Conservation (phyloP, 2,113 vertebrate genomes). For the Tachuris rubrigastra region DNA sequence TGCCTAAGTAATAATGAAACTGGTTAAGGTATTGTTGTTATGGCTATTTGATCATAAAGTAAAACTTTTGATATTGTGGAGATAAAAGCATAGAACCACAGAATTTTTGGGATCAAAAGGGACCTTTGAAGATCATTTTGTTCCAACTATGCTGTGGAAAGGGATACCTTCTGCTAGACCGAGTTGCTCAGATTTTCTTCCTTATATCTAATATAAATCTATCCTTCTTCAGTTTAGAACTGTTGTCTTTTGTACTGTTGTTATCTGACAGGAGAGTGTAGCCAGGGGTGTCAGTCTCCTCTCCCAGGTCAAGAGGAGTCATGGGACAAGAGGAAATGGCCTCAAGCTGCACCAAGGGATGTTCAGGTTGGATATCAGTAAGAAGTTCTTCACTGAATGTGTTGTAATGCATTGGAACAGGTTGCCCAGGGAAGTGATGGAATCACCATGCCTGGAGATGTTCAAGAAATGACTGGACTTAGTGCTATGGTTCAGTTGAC, state of each 20-base stretch:
- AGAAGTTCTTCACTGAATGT: not conserved
- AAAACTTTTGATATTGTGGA: not conserved
- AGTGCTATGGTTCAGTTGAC: not conserved
- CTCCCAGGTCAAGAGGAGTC: not conserved
- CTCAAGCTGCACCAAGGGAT: not conserved
- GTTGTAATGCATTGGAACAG: not conserved
- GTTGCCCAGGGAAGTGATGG: not conserved
- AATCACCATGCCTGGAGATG: not conserved
- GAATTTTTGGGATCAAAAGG: not conserved
- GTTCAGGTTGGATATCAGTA: not conserved
- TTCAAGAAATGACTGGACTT: not conserved
- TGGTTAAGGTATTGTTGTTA: not conserved
- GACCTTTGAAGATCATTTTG: not conserved
- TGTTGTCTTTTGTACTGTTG: not conserved
- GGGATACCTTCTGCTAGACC: not conserved
- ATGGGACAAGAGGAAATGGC: not conserved
- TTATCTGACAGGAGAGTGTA: not conserved
- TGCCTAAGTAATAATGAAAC: not conserved
- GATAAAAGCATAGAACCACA: not conserved
- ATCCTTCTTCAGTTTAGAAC: not conserved
- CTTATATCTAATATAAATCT: not conserved
- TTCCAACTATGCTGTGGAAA: not conserved
- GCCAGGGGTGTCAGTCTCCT: not conserved
- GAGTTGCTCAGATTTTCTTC: not conserved
- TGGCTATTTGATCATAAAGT: not conserved